phyloP scores from a whole-genome alignment of 2,888 invertebrate genomes.

The Drosophila longiperda region DNA sequence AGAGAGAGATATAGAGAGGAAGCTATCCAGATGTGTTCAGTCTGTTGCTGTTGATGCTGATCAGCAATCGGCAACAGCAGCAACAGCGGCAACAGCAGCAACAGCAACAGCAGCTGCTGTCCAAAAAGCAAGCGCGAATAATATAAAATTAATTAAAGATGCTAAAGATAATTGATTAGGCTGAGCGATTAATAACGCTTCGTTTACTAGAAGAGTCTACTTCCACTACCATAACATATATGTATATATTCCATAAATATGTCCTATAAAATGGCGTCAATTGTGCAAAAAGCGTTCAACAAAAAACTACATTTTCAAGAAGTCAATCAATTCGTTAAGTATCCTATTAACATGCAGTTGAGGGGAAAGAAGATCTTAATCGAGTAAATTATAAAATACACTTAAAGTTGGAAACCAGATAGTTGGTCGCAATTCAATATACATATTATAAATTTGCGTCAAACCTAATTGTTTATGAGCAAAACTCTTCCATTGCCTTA shows the following conservation, averaged over 20 bases:
- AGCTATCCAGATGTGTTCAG: constrained; percentile 31
- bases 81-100: constrained; percentile 24
- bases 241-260: neutral
- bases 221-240: neutral
- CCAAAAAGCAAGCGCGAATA: constrained; percentile 68
- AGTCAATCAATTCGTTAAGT: constrained; percentile 23
- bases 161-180: constrained; percentile 85
- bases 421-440: neutral
- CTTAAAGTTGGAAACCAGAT: neutral
- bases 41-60: constrained; percentile 44
- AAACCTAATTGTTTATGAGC: neutral
- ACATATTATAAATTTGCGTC: neutral
- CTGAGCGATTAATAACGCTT: constrained; percentile 84
- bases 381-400: neutral
- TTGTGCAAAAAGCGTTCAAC: constrained; percentile 20
- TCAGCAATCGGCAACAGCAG: constrained; percentile 54
- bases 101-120: constrained; percentile 51
- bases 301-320: neutral
- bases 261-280: constrained; percentile 37
- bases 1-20: constrained; percentile 1
- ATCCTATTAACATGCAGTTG: constrained; percentile 25
- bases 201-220: constrained; percentile 50
- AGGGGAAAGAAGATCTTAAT: neutral
- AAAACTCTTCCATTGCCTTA: neutral
- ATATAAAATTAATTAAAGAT: constrained; percentile 85